Base-by-base conservation (phyloP, 1,140 invertebrate species). In the Phortica variegata region DNA sequence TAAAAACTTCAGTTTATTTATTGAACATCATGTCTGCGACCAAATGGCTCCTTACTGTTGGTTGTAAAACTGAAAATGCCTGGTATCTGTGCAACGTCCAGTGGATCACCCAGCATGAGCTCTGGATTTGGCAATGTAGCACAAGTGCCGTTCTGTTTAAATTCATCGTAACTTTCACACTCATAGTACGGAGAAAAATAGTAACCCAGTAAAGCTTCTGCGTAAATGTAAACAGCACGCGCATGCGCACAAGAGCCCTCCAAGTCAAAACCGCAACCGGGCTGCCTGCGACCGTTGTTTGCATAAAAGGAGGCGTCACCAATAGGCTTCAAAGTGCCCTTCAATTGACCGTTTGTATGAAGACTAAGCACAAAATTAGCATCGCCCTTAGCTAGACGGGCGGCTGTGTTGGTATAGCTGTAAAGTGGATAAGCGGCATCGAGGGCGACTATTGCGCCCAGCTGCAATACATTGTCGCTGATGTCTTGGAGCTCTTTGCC, bases 291-390 rank as follows among this genome's bases (percentile, higher is more conserved):
- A 10, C 59, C 59, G 21, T 47, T 52, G 54, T 82, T 81, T 1
- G 80, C 77, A 62, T 79, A 84, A 60, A 84, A 84, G 54, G 84
- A 80, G 12, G 75, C 77, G 52, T 82, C 70, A 3, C 84, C 84
- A 13, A 81, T 65, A 0, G 78, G 73, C 12, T 75, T 60, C 3
- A 47, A 42, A 49, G 79, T 75, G 0, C 83, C 83, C 8, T 80
- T 66, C 1, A 77, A 5, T 13, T 78, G 77, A 7, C 73, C 79
- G 54, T 85, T 82, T 0, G 87, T 86, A 56, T 89, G 87, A 32
- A 89, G 82, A 0, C 83, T 79, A 70, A 86, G 80, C 0, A 87
- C 84, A 49, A 83, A 83, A 18, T 76, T 47, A 0, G 78, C 85
- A 61, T 87, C 85, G 19, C 54, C 65, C 20, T 60, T 58, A 49